Base-by-base conservation (phyloP, 37 sponge, comb jelly and placozoan species). In the Aphrocallistes beatrix region DNA sequence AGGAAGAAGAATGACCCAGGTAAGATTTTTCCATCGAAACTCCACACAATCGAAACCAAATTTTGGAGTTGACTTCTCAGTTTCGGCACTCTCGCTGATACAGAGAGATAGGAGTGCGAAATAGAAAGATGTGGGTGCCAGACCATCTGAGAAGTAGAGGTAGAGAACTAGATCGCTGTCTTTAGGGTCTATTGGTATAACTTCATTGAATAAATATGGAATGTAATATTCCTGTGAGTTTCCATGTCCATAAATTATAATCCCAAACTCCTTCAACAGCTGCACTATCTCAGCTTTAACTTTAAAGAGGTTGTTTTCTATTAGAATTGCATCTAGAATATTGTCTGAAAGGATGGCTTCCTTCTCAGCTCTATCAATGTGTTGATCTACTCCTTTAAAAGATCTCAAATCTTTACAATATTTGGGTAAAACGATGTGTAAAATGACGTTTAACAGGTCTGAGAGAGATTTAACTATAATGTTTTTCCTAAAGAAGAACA, bases 211-310 rank as follows among this genome's bases (percentile, higher is more conserved):
- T 60, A 60, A 60, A 13, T 60, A 60, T 60, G 75, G 75, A 30
- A 60, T 60, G n/a, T 19, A 60, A 13, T 60, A 30, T 60, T 60
- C 75, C 34, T 1, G 10, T 25, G 10, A 6, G 1, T 60, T 60
- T 6, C 75, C 75, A 60, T 60, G 75, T 60, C 75, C 75, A 30
- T 28, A 60, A 3, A 60, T 3, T 28, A 60, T 8, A 19, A 60
- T 30, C 10, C 75, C 75, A 60, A 60, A 60, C 34, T 60, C 75
- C 21, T 60, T 30, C 34, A 60, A 60, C 21, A 60, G 21, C 34
- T 60, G 75, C n/a, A 30, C n/a, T 32, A 60, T 60, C n/a, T 60
- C 75, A 28, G 75, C 34, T 60, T 60, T 60, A 60, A 60, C 75
- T 30, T 60, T 30, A 3, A 30, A 25, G 8, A 60, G 34, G 75